These are phyloP conservation scores for Haliclona indistincta DNA, from an alignment of 37 sponge, comb jelly and placozoan genomes.

Conservation along the genomic window DNA sequence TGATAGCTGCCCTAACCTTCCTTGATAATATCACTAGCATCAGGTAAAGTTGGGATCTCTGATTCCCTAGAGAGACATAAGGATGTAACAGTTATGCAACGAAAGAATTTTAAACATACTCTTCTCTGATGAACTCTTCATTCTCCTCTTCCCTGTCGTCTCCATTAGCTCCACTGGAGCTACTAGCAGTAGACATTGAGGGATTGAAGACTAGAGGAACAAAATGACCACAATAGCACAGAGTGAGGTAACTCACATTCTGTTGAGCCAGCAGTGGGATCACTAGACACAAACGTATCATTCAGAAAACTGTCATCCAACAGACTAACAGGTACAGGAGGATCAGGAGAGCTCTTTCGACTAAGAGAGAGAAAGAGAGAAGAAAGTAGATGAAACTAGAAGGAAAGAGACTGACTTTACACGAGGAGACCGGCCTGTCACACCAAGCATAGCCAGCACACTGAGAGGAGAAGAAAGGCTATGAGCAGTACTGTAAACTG, in stretches of 20 bases:
- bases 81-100: background rate
- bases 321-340: constrained; percentile 15
- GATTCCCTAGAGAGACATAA: background rate
- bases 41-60: background rate
- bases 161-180: constrained; percentile 16
- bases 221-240: constrained; percentile 1
- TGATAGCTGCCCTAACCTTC: constrained; percentile 14
- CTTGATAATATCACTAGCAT: constrained; percentile 2
- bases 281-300: constrained; percentile 3
- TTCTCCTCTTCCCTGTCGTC: constrained; percentile 24
- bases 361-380: background rate
- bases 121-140: background rate
- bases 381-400: background rate
- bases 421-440: background rate
- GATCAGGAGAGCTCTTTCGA: constrained; percentile 3
- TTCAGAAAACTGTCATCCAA: constrained; percentile 66
- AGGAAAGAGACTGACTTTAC: background rate
- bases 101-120: constrained; percentile 3
- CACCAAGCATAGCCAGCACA: background rate
- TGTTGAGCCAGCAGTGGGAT: constrained; percentile 20
- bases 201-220: no score
- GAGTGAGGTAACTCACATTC: background rate
- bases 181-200: background rate
- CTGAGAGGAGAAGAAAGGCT: background rate
- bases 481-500: background rate